These are phyloP conservation scores for Brachymystax lenok DNA, from an alignment of 2,797 vertebrate genomes.

Conservation along the genomic window DNA sequence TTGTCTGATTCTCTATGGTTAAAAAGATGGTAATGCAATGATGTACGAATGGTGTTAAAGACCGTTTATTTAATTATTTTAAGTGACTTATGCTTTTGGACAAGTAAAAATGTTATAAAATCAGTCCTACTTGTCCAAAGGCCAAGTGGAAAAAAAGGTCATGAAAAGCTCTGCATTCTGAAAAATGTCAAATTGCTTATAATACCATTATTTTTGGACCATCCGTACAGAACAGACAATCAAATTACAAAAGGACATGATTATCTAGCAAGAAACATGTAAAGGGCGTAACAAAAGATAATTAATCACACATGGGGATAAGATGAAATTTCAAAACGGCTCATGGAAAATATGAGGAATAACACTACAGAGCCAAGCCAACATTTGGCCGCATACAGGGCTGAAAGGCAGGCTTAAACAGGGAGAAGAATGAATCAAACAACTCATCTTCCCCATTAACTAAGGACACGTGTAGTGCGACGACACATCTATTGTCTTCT, in stretches of 20 bases:
- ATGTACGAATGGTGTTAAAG: too few relatives aligned
- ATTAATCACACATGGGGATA: constrained; percentile 73
- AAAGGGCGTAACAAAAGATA: constrained; percentile 64
- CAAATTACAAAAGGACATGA: not conserved
- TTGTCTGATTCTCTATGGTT: too few relatives aligned
- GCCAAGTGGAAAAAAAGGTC: too few relatives aligned
- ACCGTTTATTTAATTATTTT: too few relatives aligned
- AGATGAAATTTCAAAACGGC: constrained; percentile 59
- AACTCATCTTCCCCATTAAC: constrained; percentile 43
- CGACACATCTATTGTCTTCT: not conserved
- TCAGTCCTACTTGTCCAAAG: too few relatives aligned
- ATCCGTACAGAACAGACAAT: not conserved
- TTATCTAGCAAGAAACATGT: constrained; percentile 11
- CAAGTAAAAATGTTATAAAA: too few relatives aligned
- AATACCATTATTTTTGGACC: too few relatives aligned
- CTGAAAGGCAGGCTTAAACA: constrained; percentile 59
- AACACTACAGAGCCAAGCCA: constrained; percentile 52
- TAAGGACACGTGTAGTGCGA: constrained; percentile 45
- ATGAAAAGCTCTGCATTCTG: too few relatives aligned
- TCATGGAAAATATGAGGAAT: constrained; percentile 74
- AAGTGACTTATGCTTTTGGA: too few relatives aligned
- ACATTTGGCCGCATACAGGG: constrained; percentile 36
- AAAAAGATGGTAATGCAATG: too few relatives aligned
- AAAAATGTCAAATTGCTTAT: too few relatives aligned
- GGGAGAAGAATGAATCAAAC: constrained; percentile 37